Evolutionary conservation across 2,113 vertebrate species (phyloP).

Genomic region (Orcinus orca): DNA sequence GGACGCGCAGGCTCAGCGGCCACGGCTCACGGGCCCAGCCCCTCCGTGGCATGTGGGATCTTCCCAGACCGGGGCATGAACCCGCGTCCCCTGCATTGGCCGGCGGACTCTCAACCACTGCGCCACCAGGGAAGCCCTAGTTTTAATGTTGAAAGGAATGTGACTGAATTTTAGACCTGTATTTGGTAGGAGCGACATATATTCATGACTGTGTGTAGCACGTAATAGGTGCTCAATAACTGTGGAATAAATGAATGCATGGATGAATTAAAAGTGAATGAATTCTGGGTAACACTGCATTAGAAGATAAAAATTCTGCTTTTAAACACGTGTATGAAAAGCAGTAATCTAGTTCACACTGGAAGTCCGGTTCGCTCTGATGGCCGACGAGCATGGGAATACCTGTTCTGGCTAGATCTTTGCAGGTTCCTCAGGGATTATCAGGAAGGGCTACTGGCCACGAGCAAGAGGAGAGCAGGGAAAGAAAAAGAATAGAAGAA

Average conservation of each 20-base stretch:
- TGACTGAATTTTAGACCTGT: neutral
- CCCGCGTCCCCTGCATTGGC: too few species aligned
- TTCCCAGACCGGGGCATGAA: too few species aligned
- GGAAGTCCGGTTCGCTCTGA: neutral
- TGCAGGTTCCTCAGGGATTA: neutral
- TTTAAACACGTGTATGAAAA: neutral
- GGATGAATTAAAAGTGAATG: neutral
- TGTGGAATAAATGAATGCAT: neutral
- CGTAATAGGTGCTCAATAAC: neutral
- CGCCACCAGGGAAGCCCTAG: neutral
- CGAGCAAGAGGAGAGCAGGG: neutral
- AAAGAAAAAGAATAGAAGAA: slow-evolving; percentile 29
- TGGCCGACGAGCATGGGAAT: neutral
- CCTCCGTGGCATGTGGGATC: too few species aligned
- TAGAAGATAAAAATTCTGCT: neutral
- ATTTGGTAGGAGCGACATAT: neutral
- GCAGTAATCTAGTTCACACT: neutral
- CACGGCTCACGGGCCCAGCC: too few species aligned
- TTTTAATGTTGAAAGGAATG: slow-evolving; percentile 21
- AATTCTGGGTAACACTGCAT: neutral
- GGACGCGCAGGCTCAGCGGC: too few species aligned
- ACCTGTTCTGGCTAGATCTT: neutral
- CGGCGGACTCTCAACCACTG: too few species aligned
- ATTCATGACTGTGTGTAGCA: neutral
- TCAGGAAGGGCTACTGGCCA: neutral